Percentiles rank a stretch among this genome's conserved stretches.
Evolutionary conservation across 2,888 invertebrate species (phyloP).

Genomic region (Colletes collaris): DNA sequence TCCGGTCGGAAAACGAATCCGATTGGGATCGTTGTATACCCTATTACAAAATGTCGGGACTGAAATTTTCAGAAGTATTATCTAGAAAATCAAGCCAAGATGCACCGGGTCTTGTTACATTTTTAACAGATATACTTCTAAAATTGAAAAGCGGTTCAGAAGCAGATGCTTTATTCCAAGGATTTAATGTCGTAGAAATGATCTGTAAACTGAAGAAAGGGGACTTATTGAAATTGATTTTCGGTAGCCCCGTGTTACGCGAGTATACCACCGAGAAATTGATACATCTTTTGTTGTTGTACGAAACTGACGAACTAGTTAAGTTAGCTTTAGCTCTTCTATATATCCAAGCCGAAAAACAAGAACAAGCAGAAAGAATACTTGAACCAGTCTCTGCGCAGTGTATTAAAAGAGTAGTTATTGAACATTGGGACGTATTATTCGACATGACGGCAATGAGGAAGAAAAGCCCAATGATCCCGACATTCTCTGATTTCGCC

Average conservation of each 20-base stretch:
- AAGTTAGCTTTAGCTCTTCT: constrained; percentile 84
- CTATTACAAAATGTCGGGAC: constrained; percentile 85
- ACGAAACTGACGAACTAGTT: constrained; percentile 78
- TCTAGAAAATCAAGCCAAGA: constrained; percentile 75
- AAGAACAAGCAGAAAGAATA: constrained; percentile 82
- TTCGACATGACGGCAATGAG: constrained; percentile 83
- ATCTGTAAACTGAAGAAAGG: constrained; percentile 75
- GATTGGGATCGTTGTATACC: constrained; percentile 84
- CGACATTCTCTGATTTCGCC: constrained; percentile 85
- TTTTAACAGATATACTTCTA: constrained; percentile 79
- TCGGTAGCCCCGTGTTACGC: constrained; percentile 84
- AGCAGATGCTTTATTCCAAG: constrained; percentile 83
- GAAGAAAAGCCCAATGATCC: constrained; percentile 77
- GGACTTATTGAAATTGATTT: constrained; percentile 84
- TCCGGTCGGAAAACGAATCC: constrained; percentile 82
- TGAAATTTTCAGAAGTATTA: constrained; percentile 84
- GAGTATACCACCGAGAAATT: constrained; percentile 85
- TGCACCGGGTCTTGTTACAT: constrained; percentile 78
- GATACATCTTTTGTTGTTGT: constrained; percentile 82
- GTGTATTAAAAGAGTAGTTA: constrained; percentile 81
- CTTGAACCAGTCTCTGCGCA: constrained; percentile 82
- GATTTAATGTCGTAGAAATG: constrained; percentile 79
- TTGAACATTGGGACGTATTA: constrained; percentile 84
- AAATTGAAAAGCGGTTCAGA: constrained; percentile 82
- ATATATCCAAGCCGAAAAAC: constrained; percentile 84